These are phyloP conservation scores for Sebastes jordani DNA, from an alignment of 2,797 vertebrate species.

Conservation along the genomic window DNA sequence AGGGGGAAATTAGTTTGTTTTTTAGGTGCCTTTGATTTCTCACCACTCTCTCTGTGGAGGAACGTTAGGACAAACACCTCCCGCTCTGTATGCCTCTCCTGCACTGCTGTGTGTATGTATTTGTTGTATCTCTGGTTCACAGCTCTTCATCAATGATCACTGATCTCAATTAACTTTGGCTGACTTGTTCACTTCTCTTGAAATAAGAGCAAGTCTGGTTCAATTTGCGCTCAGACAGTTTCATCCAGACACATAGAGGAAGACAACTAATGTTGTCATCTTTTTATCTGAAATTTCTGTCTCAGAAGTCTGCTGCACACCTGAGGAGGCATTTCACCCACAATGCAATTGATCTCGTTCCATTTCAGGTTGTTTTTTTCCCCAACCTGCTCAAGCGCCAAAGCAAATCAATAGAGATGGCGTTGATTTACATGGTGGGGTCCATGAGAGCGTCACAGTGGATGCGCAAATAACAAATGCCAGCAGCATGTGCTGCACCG, in stretches of 20 bases:
- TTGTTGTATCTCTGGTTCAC: neutral
- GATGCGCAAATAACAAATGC: constrained; percentile 19
- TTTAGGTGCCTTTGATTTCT: constrained; percentile 50
- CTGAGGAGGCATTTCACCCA: constrained; percentile 33
- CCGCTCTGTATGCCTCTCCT: neutral
- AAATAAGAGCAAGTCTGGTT: constrained; percentile 7
- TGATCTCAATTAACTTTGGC: neutral
- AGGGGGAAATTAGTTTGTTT: constrained; percentile 53
- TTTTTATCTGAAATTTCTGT: constrained; percentile 41
- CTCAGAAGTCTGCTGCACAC: constrained; percentile 38
- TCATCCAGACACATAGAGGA: neutral
- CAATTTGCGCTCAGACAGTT: constrained; percentile 18
- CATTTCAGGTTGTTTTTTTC: neutral
- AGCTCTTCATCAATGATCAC: neutral
- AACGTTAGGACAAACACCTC: neutral
- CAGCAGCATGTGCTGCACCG: neutral
- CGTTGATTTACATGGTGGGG: constrained; percentile 24
- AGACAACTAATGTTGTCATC: constrained; percentile 37
- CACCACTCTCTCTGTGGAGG: constrained; percentile 1
- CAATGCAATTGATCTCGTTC: constrained; percentile 28
- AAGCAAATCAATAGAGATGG: constrained; percentile 44
- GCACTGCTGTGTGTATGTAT: neutral
- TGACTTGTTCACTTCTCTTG: constrained; percentile 2
- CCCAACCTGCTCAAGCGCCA: neutral
- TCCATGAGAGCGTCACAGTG: constrained; percentile 1